phyloP scores from a whole-genome alignment of 1,140 invertebrate genomes.

The Pogonomyrmex barbatus region DNA sequence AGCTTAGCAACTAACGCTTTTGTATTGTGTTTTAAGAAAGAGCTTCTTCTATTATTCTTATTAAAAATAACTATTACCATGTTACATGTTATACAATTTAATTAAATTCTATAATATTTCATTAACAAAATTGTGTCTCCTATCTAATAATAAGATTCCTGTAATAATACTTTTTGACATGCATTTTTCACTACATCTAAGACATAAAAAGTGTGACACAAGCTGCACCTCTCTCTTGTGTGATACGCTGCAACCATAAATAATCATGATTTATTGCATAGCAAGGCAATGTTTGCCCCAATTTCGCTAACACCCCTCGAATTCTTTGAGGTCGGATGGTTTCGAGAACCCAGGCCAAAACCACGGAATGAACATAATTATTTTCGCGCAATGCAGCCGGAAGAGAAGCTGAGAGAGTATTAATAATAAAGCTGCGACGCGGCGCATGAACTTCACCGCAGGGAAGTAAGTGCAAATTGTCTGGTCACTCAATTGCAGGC shows the following conservation, averaged over 20 bases:
- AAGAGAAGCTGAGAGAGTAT: conserved; percentile 23
- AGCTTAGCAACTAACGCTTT: not conserved
- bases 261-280: conserved; percentile 43
- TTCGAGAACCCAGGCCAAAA: conserved; percentile 21
- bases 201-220: not conserved
- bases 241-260: conserved; percentile 19
- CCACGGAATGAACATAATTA: conserved; percentile 40
- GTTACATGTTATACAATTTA: not conserved
- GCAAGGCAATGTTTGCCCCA: not conserved
- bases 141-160: not conserved
- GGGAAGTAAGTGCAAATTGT: conserved; percentile 55
- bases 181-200: not conserved
- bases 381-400: not conserved
- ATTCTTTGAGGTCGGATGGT: conserved; percentile 13
- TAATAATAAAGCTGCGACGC: conserved; percentile 24
- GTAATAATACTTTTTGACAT: not conserved
- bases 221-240: not conserved
- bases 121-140: not conserved
- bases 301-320: conserved; percentile 31
- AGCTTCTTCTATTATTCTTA: no score
- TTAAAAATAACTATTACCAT: conserved; percentile 11
- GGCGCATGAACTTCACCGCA: conserved; percentile 9
- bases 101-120: not conserved
- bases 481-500: conserved; percentile 29
- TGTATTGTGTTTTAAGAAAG: not conserved